Conservation (phyloP, 1,140 invertebrate species). For the Trichoplusia ni region DNA sequence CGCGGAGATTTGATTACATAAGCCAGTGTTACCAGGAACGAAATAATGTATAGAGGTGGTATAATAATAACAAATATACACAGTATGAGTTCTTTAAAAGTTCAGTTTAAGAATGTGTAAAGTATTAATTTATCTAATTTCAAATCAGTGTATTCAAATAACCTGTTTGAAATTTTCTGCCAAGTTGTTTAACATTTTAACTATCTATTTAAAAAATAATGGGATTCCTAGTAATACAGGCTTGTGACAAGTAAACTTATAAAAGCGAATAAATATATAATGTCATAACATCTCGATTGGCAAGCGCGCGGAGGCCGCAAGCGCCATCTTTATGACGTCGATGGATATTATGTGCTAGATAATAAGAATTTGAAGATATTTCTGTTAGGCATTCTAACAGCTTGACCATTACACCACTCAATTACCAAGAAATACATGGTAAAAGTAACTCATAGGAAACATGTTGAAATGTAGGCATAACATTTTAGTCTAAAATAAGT, state of each 20-base stretch:
- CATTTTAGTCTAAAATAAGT: too few relatives aligned
- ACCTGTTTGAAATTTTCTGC: too few relatives aligned
- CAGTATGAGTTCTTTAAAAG: neutral
- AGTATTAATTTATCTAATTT: neutral
- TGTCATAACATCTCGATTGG: neutral
- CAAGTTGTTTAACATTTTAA: too few relatives aligned
- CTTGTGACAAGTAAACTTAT: neutral
- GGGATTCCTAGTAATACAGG: conserved; percentile 28
- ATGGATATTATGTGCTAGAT: conserved; percentile 26
- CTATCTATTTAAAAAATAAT: too few relatives aligned
- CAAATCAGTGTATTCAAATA: too few relatives aligned
- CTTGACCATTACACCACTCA: conserved; percentile 6
- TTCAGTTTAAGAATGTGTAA: neutral
- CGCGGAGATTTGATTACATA: conserved; percentile 31
- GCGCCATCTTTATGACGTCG: conserved; percentile 28
- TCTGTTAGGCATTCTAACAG: conserved; percentile 22
- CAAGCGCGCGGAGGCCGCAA: conserved; percentile 1
- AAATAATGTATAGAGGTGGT: conserved; percentile 12
- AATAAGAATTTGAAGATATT: conserved; percentile 23
- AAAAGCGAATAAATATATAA: conserved; percentile 1
- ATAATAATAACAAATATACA: conserved; percentile 1
- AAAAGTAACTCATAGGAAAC: neutral
- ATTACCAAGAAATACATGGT: neutral
- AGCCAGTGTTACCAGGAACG: conserved; percentile 61
- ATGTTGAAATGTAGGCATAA: too few relatives aligned